Evolutionary conservation across 2,113 vertebrate species (phyloP).

Genomic region (Ammodramus savannarum): DNA sequence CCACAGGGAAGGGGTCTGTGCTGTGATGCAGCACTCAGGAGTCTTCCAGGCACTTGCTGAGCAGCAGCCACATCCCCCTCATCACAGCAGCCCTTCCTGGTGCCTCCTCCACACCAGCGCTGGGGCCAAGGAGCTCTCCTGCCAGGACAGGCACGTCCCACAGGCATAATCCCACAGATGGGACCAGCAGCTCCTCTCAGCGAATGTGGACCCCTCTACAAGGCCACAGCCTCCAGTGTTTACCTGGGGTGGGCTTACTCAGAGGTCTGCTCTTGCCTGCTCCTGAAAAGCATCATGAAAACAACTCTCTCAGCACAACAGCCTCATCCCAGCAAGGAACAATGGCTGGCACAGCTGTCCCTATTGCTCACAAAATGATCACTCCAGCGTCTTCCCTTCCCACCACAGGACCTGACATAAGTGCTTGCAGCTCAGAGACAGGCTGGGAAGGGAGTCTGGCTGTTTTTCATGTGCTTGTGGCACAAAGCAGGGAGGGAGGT

Average conservation of each 20-base stretch:
- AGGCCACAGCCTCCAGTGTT: background rate
- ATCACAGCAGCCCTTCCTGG: background rate
- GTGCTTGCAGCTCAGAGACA: background rate
- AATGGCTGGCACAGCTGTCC: background rate
- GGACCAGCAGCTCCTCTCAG: background rate
- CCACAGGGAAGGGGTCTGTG: background rate
- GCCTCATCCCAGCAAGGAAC: background rate
- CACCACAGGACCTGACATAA: background rate
- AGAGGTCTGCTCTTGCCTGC: background rate
- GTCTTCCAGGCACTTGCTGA: background rate
- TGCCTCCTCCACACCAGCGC: accelerated
- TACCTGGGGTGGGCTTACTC: background rate
- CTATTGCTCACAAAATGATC: background rate
- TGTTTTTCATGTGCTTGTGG: background rate
- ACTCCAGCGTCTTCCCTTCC: background rate
- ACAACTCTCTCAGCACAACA: background rate
- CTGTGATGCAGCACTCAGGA: accelerated
- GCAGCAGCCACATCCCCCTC: background rate
- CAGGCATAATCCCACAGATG: background rate
- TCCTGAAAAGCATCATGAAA: background rate
- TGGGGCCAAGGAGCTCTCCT: background rate
- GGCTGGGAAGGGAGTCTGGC: background rate
- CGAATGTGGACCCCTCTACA: background rate
- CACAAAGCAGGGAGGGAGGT: background rate
- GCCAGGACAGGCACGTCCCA: background rate